Evolutionary conservation across 37 sponge, comb jelly and placozoan species (phyloP), one percentile per base, ranked within the genome.

Genomic region (Geodia barretti): DNA sequence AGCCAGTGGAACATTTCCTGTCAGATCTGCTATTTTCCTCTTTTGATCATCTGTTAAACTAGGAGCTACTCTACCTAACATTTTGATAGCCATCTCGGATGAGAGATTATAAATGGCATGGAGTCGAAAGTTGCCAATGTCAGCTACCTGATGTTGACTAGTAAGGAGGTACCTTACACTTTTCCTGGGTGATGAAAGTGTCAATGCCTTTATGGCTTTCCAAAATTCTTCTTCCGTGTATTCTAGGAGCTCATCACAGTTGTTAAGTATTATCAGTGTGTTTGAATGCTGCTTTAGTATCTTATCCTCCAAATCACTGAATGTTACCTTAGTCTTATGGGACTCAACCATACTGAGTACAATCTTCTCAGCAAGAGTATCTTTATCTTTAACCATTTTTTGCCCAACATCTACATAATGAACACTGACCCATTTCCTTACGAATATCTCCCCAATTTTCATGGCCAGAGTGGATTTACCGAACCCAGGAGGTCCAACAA

Each of bases 1-100:
- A 25, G 83, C 83, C 19, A 83, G 59, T 28, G 83, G 83, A 20
- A 74, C 83, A 74, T 73, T 83, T 39, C 75, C 83, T 35, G 74
- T 64, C 9, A 66, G 24, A 2, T 65, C 36, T 64, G 83, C 83
- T 30, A 83, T 74, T 26, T 39, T 24, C 74, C 65, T 66, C 11
- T 47, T 79, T 30, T 79, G 41, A 4, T 20, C 11, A 3, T 25
- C 8, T 31, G 69, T 68, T 4, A 79, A 28, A 2, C 37, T 41
- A 28, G 30, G 37, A 1, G 5, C 34, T 0, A 79, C 68, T 68
- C 43, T 79, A 1, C 32, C 34, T 4, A 79, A 4, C 30, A 79
- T 8, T 25, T 66, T 34, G 36, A 68, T 43, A 32, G 79, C 70
- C 2, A 38, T 60, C 19, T 59, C 29, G 17, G 58, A 2, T 25